Evolutionary conservation across 2,797 vertebrate species (phyloP).

Genomic region (Micromesistius poutassou): DNA sequence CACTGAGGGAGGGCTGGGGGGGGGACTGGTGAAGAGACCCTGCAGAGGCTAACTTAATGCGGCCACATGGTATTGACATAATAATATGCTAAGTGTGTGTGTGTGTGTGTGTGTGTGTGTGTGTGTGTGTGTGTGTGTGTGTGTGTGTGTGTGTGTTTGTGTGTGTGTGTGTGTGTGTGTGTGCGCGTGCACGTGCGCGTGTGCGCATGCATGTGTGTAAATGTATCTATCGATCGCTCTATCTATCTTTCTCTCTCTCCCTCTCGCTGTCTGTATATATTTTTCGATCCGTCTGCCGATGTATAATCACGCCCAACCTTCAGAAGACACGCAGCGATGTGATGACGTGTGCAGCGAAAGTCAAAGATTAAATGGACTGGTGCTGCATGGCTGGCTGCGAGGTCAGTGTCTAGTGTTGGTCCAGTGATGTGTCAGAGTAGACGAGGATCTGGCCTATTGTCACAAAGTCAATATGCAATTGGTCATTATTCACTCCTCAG

Average conservation of each 20-base stretch:
- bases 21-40: no score
- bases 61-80: neutral
- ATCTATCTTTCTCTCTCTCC: neutral
- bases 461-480: neutral
- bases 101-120: neutral
- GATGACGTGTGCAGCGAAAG: neutral
- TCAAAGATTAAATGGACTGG: neutral
- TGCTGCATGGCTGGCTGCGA: neutral
- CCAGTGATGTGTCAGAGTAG: neutral
- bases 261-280: neutral
- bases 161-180: no score
- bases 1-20: no score
- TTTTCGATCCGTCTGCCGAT: neutral
- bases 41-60: neutral
- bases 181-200: no score
- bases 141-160: neutral
- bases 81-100: neutral
- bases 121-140: neutral
- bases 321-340: neutral
- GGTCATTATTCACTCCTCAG: neutral
- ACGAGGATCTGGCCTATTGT: neutral
- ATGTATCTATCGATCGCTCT: slow-evolving; percentile 10
- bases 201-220: neutral
- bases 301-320: neutral
- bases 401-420: neutral